Base-by-base conservation (phyloP, 2,113 vertebrate genomes). In the Oostethus manadensis region DNA sequence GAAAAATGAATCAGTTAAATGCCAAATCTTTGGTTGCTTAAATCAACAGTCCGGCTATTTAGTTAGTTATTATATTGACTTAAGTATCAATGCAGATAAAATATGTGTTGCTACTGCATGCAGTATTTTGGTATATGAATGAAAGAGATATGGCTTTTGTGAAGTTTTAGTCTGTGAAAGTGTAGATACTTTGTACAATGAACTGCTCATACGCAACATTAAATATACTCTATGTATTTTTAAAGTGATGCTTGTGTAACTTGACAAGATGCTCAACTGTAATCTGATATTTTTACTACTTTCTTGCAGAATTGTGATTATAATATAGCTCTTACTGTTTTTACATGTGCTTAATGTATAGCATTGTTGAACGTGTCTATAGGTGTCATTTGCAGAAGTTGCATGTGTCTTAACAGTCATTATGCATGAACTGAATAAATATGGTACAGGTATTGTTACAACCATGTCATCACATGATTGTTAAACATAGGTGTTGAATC, bases 351-450 rank as follows among this genome's bases (percentile, higher is more conserved):
- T 33, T 3, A 3, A 4, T 33, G 56, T 14, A 15, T 21, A 11
- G 8, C 6, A 43, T 11, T 42, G 44, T 23, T 62, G 14, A 29
- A 3, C 4, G 56, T 38, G 17, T 16, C 45, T 0, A 38, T 49
- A 60, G 16, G 18, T 43, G 51, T 62, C 64, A 33, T 49, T 8
- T 29, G 10, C 42, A 54, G 42, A 47, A 62, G 58, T 40, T 35
- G 57, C 58, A 54, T 66, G 47, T 38, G 56, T 76, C 2, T 61
- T 88, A 88, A 89, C 85, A 87, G 89, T 90, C 84, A 86, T 69
- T 35, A 68, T 43, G n/a, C 20, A 46, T 57, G 13, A 57, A 60
- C 51, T 14, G n/a, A 26, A 29, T n/a, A 38, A 58, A 66, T 16
- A 38, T 64, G 26, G 70, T 42, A 26, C 54, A 60, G 62, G 68